Conservation (phyloP, 2,797 vertebrate genomes). For the Chelidonichthys spinosus region DNA sequence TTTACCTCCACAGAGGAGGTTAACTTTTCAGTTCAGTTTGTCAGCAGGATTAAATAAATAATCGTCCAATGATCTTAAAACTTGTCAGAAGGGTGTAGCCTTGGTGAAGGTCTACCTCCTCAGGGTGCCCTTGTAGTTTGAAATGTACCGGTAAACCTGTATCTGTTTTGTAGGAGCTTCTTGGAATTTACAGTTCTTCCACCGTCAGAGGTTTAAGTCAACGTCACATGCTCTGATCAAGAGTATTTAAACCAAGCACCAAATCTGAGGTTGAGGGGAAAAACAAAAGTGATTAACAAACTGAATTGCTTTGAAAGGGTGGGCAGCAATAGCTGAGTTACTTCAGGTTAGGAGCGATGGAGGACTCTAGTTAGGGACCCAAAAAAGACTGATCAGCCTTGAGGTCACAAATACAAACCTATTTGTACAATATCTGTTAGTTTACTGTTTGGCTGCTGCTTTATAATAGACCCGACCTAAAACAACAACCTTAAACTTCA, state of each 20-base stretch:
- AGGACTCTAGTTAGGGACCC: too few species aligned
- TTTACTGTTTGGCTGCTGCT: slow-evolving; percentile 4
- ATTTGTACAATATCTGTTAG: neutral
- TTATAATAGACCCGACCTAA: neutral
- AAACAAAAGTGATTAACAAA: too few species aligned
- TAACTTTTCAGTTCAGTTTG: neutral
- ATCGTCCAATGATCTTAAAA: too few species aligned
- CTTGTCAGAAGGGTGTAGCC: neutral
- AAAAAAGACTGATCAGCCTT: too few species aligned
- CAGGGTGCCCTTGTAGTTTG: neutral
- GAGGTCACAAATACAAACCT: neutral
- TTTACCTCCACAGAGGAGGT: neutral
- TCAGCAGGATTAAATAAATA: neutral
- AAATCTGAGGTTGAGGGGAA: neutral
- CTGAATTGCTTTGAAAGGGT: too few species aligned
- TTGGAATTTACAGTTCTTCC: neutral
- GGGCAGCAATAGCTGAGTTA: too few species aligned
- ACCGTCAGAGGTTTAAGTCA: neutral
- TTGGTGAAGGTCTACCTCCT: neutral
- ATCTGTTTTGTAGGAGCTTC: neutral
- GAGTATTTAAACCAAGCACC: neutral
- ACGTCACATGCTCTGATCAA: neutral
- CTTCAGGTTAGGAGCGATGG: too few species aligned
- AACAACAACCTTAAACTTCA: slow-evolving; percentile 2
- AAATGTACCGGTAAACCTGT: neutral